phyloP scores from a whole-genome alignment of 2,888 invertebrate species.

The Podotricha telesiphe region DNA sequence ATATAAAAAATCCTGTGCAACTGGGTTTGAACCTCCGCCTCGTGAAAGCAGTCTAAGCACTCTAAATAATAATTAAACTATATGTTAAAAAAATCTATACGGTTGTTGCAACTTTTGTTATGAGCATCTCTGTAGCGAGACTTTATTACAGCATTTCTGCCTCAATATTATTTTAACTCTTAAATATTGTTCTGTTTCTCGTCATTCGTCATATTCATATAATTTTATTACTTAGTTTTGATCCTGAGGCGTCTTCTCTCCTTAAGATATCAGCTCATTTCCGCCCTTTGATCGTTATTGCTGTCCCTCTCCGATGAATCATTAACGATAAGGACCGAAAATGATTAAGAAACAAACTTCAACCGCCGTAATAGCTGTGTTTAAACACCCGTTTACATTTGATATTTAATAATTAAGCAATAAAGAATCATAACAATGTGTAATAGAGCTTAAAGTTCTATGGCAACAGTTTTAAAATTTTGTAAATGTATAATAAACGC shows the following conservation, averaged over 20 bases:
- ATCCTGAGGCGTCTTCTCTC: conserved; percentile 17
- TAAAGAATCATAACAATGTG: neutral
- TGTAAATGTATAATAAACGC: neutral
- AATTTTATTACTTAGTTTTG: conserved; percentile 7
- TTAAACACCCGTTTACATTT: conserved; percentile 34
- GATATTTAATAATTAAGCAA: conserved; percentile 9
- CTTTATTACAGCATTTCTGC: neutral
- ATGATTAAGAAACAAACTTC: conserved; percentile 40
- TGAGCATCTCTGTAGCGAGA: too few relatives aligned
- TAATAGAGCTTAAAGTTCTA: conserved; percentile 7
- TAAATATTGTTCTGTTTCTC: neutral
- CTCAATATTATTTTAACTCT: neutral
- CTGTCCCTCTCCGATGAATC: conserved; percentile 23
- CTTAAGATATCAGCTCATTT: conserved; percentile 37
- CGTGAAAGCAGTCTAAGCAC: too few relatives aligned
- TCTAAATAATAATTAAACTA: too few relatives aligned
- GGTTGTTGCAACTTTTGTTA: too few relatives aligned
- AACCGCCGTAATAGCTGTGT: conserved; percentile 39
- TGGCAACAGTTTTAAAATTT: neutral
- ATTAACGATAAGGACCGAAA: conserved; percentile 38
- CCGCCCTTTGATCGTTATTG: conserved; percentile 23
- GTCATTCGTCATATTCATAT: neutral
- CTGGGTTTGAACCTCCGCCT: too few relatives aligned
- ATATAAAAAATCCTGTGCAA: too few relatives aligned
- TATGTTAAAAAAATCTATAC: too few relatives aligned